A percentile compares a stretch with the other conserved stretches of the same genome.
Conservation (phyloP, 2,113 vertebrate species). For the Silurus meridionalis region DNA sequence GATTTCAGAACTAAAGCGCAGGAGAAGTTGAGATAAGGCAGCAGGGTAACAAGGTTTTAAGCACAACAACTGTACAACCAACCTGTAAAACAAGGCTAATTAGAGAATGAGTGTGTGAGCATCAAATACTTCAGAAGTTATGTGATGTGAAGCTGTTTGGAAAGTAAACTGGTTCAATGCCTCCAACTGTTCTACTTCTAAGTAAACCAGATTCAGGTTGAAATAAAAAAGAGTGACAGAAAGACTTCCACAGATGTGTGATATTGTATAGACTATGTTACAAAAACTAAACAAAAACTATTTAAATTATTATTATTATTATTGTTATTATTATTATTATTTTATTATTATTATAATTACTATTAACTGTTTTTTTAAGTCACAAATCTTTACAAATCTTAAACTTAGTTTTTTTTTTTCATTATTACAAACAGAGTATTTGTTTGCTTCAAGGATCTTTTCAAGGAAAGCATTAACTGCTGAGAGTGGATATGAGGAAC, state of each 20-base stretch:
- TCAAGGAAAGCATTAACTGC: neutral
- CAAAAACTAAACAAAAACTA: neutral
- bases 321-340: too few relatives aligned
- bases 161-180: neutral
- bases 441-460: neutral
- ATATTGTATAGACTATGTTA: neutral
- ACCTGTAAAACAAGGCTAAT: constrained; percentile 13
- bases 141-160: constrained; percentile 2
- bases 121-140: constrained; percentile 9
- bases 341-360: neutral
- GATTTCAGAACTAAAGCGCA: neutral
- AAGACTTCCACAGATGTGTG: neutral
- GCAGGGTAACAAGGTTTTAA: neutral
- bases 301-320: neutral
- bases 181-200: constrained; percentile 21
- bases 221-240: neutral
- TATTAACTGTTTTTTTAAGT: neutral
- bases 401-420: neutral
- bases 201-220: constrained; percentile 20
- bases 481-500: neutral
- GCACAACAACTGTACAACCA: neutral
- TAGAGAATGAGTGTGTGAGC: neutral
- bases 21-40: neutral
- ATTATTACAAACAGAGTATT: neutral
- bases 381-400: neutral